Evolutionary conservation across 2,888 invertebrate genomes (phyloP).

Genomic region (Cantharis flavilabris): DNA sequence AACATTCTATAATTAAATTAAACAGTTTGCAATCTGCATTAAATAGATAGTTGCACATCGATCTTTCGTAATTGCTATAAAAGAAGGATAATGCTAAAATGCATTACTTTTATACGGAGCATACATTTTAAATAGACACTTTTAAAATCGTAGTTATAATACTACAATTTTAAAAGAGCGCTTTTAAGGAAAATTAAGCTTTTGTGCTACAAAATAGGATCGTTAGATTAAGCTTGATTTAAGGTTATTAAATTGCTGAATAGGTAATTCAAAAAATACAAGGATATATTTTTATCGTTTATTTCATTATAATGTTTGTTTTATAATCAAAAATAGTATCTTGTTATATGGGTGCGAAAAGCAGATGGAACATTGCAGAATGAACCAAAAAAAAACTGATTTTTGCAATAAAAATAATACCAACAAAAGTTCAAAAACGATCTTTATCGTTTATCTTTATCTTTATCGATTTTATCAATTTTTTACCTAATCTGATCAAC

Average conservation of each 20-base stretch:
- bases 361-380: too few species aligned
- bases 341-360: too few species aligned
- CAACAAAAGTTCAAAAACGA: too few species aligned
- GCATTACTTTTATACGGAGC: not conserved
- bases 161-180: not conserved
- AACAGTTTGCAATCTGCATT: not conserved
- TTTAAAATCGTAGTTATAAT: not conserved
- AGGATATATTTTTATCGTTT: not conserved
- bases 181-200: not conserved
- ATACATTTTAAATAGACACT: not conserved
- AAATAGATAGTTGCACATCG: not conserved
- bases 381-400: too few species aligned
- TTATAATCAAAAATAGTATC: not conserved
- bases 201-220: not conserved
- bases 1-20: not conserved
- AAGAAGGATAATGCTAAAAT: not conserved
- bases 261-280: not conserved
- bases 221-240: not conserved
- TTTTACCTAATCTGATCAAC: too few species aligned
- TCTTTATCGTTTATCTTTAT: too few species aligned
- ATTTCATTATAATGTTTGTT: not conserved
- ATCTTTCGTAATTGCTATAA: not conserved
- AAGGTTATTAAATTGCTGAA: not conserved
- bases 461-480: too few species aligned
- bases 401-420: too few species aligned